Base-by-base conservation (phyloP, 1,140 invertebrate species). In the Octopus sinensis region DNA sequence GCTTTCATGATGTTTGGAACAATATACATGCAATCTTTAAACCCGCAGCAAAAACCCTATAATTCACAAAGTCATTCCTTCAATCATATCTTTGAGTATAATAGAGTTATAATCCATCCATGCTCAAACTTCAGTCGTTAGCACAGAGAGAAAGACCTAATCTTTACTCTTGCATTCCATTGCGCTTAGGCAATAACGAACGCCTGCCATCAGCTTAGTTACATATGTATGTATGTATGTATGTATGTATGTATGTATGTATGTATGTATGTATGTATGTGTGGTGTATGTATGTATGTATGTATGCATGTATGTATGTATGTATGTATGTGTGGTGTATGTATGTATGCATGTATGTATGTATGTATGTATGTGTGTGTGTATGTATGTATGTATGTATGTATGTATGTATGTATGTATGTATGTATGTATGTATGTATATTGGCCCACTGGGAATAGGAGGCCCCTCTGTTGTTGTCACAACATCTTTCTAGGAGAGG, bases 231-330 rank as follows among this genome's bases (percentile, higher is more conserved):
- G 54, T 80, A 76, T 80, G 71, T 80, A 53, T 80, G 68, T 80
- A 62, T 80, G 54, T 81, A 79, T 80, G 73, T 80, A 79, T 80
- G 73, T 80, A 73, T 80, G 73, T 76, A 79, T 80, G 73, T 80
- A 73, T 80, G 73, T 80, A 73, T 80, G 73, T 80, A 81, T 94
- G 94, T 85, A 92, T 91, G 82, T 80, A 79, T 80, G 79, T 80
- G 73, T 80, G 73, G 73, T 80, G 73, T 80, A 73, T 80, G 73
- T 80, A 79, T 80, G 53, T 80, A 79, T 80, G 53, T 76, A 73
- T 80, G 73, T 80, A 79, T 80, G 6, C 76, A 71, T 80, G 71
- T 80, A 78, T 80, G 79, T 80, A 78, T 80, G 71, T 80, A 68
- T 80, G 30, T 54, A 71, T 81, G 53, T 81, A 68, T 76, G 68